phyloP scores from a whole-genome alignment of 2,797 vertebrate species.

The Oryzias sinensis region DNA sequence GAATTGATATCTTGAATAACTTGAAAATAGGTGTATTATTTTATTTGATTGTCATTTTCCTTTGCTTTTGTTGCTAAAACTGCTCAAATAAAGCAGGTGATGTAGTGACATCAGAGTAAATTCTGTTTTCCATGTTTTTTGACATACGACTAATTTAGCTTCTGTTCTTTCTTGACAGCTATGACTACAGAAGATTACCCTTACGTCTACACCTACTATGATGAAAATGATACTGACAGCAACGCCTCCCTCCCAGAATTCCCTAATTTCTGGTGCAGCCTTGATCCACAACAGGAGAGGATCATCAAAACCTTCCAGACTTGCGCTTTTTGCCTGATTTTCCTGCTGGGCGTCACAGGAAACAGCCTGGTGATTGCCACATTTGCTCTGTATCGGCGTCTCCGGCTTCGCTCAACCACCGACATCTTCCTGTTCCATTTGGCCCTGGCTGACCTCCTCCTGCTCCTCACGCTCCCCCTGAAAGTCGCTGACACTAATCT shows the following conservation, averaged over 20 bases:
- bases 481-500: conserved; percentile 56
- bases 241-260: neutral
- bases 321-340: conserved; percentile 75
- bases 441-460: conserved; percentile 86
- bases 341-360: conserved; percentile 79
- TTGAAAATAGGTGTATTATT: no score
- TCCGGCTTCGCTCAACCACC: conserved; percentile 76
- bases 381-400: conserved; percentile 71
- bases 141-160: no score
- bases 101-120: no score
- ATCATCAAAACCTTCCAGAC: conserved; percentile 80
- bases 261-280: conserved; percentile 63
- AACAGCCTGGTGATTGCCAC: conserved; percentile 88
- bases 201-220: fast-evolving
- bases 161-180: conserved; percentile 4
- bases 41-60: no score
- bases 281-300: conserved; percentile 27
- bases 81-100: no score
- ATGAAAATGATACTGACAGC: fast-evolving
- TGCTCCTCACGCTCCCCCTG: conserved; percentile 85
- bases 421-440: conserved; percentile 88
- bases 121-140: no score
- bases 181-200: conserved; percentile 3
- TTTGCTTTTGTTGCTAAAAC: no score
- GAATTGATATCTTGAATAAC: no score